A percentile compares a stretch with the other conserved stretches of the same genome.
Conservation (phyloP, 1,140 invertebrate genomes). For the Meloidogyne exigua region DNA sequence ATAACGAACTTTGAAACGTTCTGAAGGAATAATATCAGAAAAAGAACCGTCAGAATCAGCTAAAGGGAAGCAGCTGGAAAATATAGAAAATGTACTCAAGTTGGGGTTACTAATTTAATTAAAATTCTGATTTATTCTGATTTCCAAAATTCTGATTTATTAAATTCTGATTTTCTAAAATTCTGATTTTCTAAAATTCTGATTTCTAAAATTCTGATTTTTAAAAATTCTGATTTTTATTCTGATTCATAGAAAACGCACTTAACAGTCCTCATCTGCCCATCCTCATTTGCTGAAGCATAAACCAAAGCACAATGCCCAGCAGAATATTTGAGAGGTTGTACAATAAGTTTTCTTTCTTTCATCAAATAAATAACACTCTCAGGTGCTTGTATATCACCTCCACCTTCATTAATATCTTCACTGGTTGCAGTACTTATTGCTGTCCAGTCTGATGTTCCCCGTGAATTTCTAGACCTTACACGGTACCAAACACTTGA, state of each 20-base stretch:
- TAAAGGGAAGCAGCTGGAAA: conserved; percentile 20
- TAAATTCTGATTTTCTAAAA: too few relatives aligned
- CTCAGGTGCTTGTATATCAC: conserved; percentile 32
- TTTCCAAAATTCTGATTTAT: not conserved
- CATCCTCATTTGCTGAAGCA: conserved; percentile 20
- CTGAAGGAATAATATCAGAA: conserved; percentile 16
- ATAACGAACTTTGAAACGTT: conserved; percentile 32
- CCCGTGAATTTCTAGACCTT: conserved; percentile 31
- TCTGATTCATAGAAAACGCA: not conserved
- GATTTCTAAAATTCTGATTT: not conserved
- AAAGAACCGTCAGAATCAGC: conserved; percentile 29
- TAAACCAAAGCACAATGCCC: conserved; percentile 36
- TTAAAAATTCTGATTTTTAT: not conserved
- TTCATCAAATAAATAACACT: conserved; percentile 31
- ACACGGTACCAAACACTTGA: conserved; percentile 36
- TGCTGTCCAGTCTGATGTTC: conserved; percentile 47
- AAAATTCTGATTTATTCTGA: not conserved
- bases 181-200: too few relatives aligned
- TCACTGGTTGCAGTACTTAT: conserved; percentile 36
- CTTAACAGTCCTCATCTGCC: conserved; percentile 8
- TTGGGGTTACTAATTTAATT: not conserved
- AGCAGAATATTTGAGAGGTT: conserved; percentile 10
- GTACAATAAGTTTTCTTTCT: conserved; percentile 42
- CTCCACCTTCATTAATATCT: conserved; percentile 37
- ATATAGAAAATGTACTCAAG: not conserved